phyloP scores from a whole-genome alignment of 2,888 invertebrate genomes.

The Spodoptera littoralis region DNA sequence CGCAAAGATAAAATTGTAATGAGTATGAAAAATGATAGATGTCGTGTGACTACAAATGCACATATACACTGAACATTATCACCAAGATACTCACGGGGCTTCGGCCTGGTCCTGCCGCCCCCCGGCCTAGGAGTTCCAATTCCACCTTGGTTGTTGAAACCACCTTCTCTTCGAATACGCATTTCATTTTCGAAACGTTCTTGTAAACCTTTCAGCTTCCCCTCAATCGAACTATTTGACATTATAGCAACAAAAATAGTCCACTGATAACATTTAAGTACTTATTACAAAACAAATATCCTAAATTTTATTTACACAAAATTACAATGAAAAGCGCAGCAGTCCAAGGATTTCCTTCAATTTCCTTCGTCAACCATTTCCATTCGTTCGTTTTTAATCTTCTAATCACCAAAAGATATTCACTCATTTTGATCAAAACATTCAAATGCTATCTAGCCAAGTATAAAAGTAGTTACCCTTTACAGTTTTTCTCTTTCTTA shows the following conservation, averaged over 20 bases:
- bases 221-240: conserved; percentile 93
- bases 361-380: conserved; percentile 70
- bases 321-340: conserved; percentile 80
- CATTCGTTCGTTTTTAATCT: conserved; percentile 67
- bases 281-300: conserved; percentile 73
- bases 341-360: conserved; percentile 83
- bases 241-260: conserved; percentile 81
- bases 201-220: conserved; percentile 94
- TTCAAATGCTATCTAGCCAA: conserved; percentile 14
- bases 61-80: conserved; percentile 13
- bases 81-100: conserved; percentile 88
- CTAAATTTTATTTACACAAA: conserved; percentile 81
- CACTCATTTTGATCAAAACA: conserved; percentile 47
- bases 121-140: conserved; percentile 85
- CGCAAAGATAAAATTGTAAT: conserved; percentile 37
- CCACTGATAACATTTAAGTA: conserved; percentile 80
- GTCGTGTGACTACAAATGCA: conserved; percentile 14
- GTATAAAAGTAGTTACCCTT: not conserved
- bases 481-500: conserved; percentile 14
- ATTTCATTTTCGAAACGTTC: conserved; percentile 91
- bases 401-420: conserved; percentile 39
- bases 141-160: conserved; percentile 88
- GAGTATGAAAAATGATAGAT: conserved; percentile 36
- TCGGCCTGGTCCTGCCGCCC: conserved; percentile 88
- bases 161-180: conserved; percentile 90